Evolutionary conservation across 2,797 vertebrate species (phyloP).

Genomic region (Anguilla anguilla): DNA sequence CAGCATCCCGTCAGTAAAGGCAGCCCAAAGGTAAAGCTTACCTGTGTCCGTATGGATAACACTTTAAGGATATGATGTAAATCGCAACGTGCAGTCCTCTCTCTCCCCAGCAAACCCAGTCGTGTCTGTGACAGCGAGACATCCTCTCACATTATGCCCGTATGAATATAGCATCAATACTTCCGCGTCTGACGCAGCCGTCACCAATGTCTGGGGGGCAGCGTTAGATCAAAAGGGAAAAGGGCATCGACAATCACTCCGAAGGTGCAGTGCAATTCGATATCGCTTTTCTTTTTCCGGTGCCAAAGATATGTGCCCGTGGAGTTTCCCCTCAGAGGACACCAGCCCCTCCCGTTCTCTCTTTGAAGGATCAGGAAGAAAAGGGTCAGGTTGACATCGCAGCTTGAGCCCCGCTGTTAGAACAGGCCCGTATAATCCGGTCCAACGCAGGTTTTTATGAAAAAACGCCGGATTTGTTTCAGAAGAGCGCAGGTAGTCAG

Average conservation of each 20-base stretch:
- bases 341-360: background rate
- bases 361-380: background rate
- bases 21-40: background rate
- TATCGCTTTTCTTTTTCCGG: background rate
- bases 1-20: background rate
- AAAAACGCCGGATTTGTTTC: background rate
- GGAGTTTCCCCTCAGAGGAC: background rate
- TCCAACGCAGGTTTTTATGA: background rate
- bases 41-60: background rate
- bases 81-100: background rate
- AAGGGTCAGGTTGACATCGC: background rate
- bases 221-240: background rate
- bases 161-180: background rate
- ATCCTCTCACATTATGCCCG: background rate
- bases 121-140: background rate
- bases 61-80: background rate
- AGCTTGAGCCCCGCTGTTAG: background rate
- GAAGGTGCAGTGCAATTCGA: background rate
- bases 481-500: background rate
- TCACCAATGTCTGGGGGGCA: background rate
- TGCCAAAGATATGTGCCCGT: slow-evolving; percentile 8
- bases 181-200: background rate
- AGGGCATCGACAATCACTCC: background rate
- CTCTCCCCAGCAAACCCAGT: background rate
- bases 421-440: background rate